phyloP scores from a whole-genome alignment of 2,113 vertebrate species.

The Bubalus kerabau region DNA sequence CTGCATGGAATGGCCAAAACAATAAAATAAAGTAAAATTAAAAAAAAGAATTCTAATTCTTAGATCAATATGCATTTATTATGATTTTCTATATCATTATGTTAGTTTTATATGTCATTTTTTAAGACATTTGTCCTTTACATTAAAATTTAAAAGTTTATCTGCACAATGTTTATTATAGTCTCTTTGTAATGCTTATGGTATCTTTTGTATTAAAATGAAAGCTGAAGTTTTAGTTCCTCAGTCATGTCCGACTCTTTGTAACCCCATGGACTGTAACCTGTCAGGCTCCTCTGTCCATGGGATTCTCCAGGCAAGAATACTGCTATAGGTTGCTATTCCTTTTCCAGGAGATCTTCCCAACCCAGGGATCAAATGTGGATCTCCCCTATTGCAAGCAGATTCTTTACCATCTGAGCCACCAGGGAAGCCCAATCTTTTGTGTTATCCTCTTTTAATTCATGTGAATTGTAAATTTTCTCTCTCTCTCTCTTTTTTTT shows the following conservation, averaged over 20 bases:
- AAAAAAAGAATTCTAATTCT: neutral
- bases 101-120: neutral
- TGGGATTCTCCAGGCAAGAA: too few species aligned
- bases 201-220: neutral
- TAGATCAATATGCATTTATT: neutral
- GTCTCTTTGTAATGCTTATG: neutral
- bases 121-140: neutral
- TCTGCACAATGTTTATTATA: neutral
- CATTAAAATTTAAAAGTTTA: neutral
- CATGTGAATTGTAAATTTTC: neutral
- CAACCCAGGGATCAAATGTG: fast-evolving
- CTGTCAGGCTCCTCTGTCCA: fast-evolving
- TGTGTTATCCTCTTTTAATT: neutral
- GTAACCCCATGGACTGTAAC: too few species aligned
- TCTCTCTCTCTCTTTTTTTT: neutral
- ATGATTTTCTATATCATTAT: neutral
- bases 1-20: fast-evolving
- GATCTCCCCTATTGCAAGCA: too few species aligned
- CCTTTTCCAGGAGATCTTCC: too few species aligned
- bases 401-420: too few species aligned
- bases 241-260: too few species aligned
- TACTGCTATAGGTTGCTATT: fast-evolving
- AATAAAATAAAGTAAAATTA: too few species aligned
- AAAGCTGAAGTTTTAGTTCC: too few species aligned
- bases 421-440: too few species aligned